These are phyloP conservation scores for Tinamus guttatus DNA, from an alignment of 2,113 vertebrate species.

Conservation along the genomic window DNA sequence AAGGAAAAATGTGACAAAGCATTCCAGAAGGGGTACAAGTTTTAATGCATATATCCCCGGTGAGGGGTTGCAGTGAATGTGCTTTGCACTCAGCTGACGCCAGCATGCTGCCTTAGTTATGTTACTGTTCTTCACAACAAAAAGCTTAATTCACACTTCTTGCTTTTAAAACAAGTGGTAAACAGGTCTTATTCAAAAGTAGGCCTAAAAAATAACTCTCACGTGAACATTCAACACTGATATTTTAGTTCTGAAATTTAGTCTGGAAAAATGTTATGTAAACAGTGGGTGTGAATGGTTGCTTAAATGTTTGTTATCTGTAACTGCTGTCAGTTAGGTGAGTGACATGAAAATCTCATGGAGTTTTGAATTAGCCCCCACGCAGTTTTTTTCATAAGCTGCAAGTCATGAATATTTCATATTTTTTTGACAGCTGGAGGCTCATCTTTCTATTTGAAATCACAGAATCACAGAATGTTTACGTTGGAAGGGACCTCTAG, in stretches of 20 bases:
- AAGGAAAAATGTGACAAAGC: neutral
- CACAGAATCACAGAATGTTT: no score
- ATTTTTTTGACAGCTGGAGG: neutral
- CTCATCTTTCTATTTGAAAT: neutral
- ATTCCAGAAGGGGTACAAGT: rapidly evolving
- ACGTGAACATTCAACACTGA: neutral
- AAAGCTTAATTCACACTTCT: neutral
- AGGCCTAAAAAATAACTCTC: neutral
- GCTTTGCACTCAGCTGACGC: neutral
- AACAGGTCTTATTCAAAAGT: neutral
- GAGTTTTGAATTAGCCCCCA: neutral
- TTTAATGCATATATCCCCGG: neutral
- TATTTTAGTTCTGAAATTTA: neutral
- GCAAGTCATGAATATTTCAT: neutral
- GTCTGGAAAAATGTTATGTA: neutral
- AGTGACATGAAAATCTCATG: neutral
- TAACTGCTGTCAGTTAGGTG: neutral
- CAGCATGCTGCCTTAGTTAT: neutral
- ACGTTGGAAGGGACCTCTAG: no score
- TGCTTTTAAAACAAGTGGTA: neutral
- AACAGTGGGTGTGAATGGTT: neutral
- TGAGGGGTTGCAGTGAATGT: neutral
- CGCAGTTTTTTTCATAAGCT: neutral
- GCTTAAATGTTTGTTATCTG: neutral
- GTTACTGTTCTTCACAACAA: neutral